Percentiles rank a stretch among this genome's conserved stretches.
phyloP scores from a whole-genome alignment of 2,888 invertebrate genomes.

The Meganola albula region DNA sequence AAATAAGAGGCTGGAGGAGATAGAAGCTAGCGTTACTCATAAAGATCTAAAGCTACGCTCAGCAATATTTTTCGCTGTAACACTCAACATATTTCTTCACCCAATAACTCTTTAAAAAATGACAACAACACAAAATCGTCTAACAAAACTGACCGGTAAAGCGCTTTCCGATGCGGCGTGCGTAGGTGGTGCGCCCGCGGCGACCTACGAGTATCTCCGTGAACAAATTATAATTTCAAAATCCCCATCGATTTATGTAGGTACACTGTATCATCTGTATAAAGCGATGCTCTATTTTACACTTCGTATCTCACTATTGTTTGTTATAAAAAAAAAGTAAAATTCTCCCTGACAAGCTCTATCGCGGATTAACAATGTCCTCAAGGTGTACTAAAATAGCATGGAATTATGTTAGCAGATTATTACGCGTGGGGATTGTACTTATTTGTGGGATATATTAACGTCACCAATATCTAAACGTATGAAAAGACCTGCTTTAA shows the following conservation, averaged over 20 bases:
- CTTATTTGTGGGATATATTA: slow-evolving; percentile 24
- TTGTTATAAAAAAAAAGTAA: slow-evolving; percentile 28
- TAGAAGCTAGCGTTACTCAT: too few relatives aligned
- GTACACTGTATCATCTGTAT: slow-evolving; percentile 67
- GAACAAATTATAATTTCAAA: slow-evolving; percentile 76
- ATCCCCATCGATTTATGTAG: slow-evolving; percentile 75
- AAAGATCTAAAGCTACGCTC: slow-evolving; percentile 13
- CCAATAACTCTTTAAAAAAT: slow-evolving; percentile 13
- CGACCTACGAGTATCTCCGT: slow-evolving; percentile 65
- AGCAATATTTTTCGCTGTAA: too few relatives aligned
- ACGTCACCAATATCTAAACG: slow-evolving; percentile 17
- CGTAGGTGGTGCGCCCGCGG: slow-evolving; percentile 68
- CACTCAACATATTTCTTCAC: background rate
- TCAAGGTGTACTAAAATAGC: slow-evolving; percentile 28
- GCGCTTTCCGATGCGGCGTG: slow-evolving; percentile 21
- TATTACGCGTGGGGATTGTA: slow-evolving; percentile 26
- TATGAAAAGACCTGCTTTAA: too few relatives aligned
- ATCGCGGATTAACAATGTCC: slow-evolving; percentile 29
- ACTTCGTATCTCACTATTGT: slow-evolving; percentile 44
- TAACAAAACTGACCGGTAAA: slow-evolving; percentile 19
- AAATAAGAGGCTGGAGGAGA: too few relatives aligned
- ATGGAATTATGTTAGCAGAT: slow-evolving; percentile 28
- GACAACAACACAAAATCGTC: slow-evolving; percentile 16
- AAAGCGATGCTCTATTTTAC: slow-evolving; percentile 64
- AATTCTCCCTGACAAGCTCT: slow-evolving; percentile 17